Evolutionary conservation across 1,140 invertebrate species (phyloP).

Genomic region (Melitaea cinxia): DNA sequence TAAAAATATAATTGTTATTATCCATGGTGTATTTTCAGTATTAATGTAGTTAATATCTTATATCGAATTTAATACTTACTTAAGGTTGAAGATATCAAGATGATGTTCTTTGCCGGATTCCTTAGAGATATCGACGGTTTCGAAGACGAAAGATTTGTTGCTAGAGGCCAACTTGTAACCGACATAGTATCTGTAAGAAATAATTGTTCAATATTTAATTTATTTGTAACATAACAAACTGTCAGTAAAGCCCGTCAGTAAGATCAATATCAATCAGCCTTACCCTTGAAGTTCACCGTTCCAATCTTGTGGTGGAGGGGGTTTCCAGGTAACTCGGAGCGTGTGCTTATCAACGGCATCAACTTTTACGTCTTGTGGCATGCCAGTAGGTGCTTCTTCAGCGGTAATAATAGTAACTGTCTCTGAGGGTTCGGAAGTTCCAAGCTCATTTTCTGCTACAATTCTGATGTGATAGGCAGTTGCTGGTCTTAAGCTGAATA

Average conservation of each 20-base stretch:
- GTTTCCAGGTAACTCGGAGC: conserved; percentile 96
- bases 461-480: conserved; percentile 96
- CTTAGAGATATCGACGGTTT: conserved; percentile 95
- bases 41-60: neutral
- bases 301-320: conserved; percentile 93
- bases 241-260: neutral
- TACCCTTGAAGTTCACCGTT: conserved; percentile 94
- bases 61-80: conserved; percentile 75
- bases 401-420: conserved; percentile 96
- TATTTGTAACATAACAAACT: too few relatives aligned
- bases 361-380: conserved; percentile 91
- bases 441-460: conserved; percentile 97
- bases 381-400: conserved; percentile 95
- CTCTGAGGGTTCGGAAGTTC: conserved; percentile 94
- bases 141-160: conserved; percentile 95
- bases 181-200: conserved; percentile 87
- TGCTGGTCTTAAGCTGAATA: conserved; percentile 94
- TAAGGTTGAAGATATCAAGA: conserved; percentile 90
- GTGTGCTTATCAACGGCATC: conserved; percentile 96
- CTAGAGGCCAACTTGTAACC: conserved; percentile 94
- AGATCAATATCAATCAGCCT: conserved; percentile 8
- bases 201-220: too few relatives aligned
- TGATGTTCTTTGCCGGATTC: conserved; percentile 95
- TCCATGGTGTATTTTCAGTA: neutral
- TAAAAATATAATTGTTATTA: conserved; percentile 48